These are phyloP conservation scores for Dipodomys merriami DNA, from an alignment of 2,113 vertebrate genomes.

Conservation along the genomic window DNA sequence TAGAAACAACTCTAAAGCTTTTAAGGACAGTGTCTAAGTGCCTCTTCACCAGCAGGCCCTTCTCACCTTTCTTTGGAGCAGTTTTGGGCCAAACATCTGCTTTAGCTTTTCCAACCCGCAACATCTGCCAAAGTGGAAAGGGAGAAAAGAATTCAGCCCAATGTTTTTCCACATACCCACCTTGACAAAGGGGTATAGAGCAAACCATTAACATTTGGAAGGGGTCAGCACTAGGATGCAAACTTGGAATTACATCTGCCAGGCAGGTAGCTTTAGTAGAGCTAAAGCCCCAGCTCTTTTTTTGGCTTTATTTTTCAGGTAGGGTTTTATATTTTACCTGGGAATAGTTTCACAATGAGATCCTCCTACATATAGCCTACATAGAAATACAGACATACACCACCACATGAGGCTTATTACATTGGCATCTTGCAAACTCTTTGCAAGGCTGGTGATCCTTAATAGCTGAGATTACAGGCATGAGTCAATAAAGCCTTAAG, in stretches of 20 bases:
- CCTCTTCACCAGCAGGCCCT: neutral
- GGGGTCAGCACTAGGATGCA: no score
- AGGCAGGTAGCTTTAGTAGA: no score
- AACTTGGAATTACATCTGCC: no score
- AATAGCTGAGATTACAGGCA: neutral
- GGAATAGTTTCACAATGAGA: no score
- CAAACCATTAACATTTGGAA: neutral
- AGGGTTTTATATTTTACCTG: no score
- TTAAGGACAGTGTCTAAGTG: neutral
- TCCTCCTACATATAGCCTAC: neutral
- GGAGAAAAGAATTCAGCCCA: neutral
- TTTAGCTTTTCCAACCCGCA: slow-evolving; percentile 96
- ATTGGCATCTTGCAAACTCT: no score
- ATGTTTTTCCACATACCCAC: neutral
- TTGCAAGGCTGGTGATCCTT: no score
- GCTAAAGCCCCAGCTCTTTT: no score
- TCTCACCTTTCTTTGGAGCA: slow-evolving; percentile 90
- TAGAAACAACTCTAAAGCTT: neutral
- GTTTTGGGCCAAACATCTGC: slow-evolving; percentile 90
- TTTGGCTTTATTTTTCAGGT: no score
- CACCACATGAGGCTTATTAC: no score
- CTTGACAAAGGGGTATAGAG: neutral
- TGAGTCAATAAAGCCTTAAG: neutral
- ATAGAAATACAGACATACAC: no score
- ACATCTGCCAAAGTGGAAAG: slow-evolving; percentile 89